Evolutionary conservation across 2,888 invertebrate species (phyloP).

Genomic region (Steromphala cineraria): DNA sequence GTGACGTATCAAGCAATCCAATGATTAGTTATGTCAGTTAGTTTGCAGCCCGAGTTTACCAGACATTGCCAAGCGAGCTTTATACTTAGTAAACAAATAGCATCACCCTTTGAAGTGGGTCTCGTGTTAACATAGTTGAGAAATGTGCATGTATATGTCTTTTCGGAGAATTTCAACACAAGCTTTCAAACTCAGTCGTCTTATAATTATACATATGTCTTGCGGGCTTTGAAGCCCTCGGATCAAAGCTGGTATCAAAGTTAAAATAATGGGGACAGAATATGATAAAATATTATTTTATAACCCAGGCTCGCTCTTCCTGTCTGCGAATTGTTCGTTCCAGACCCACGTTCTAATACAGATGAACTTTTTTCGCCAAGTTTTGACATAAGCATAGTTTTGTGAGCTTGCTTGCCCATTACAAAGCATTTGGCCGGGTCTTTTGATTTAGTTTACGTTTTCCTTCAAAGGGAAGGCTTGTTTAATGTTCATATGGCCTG

Average conservation of each 20-base stretch:
- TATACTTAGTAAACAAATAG: constrained; percentile 15
- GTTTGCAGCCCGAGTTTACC: background rate
- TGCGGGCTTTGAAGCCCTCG: constrained; percentile 21
- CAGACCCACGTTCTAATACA: background rate
- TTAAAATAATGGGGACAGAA: constrained; percentile 28
- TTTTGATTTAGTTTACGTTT: constrained; percentile 9
- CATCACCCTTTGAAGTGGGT: background rate
- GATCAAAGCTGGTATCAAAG: constrained; percentile 40
- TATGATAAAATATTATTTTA: constrained; percentile 56
- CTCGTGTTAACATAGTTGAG: background rate
- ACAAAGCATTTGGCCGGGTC: background rate
- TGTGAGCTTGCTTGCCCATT: constrained; percentile 10
- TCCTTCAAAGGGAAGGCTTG: background rate
- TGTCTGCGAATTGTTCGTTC: background rate
- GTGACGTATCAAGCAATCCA: constrained; percentile 3
- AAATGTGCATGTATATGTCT: constrained; percentile 19
- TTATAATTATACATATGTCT: constrained; percentile 20
- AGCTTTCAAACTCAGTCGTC: background rate
- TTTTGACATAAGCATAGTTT: constrained; percentile 13
- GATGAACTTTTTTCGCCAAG: background rate
- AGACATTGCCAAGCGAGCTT: constrained; percentile 7
- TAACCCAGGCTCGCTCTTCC: background rate
- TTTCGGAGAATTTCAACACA: constrained; percentile 14
- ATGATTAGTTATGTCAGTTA: constrained; percentile 3
- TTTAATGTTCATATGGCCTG: constrained; percentile 9